Base-by-base conservation (phyloP, 2,113 vertebrate genomes). In the Rattus rattus region DNA sequence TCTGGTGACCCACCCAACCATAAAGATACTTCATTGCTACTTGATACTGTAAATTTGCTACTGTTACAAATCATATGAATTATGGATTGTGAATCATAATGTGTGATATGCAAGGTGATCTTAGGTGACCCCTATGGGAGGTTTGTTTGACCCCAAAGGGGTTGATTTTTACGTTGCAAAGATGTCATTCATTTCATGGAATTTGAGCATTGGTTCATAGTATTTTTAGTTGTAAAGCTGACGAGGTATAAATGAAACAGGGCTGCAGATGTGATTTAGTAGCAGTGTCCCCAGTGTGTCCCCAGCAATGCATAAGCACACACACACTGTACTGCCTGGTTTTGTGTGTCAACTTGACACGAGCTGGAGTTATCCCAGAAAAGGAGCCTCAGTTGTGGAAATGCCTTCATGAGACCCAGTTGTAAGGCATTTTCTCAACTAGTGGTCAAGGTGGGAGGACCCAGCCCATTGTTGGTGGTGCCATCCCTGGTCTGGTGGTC, bases 141-240 rank as follows among this genome's bases (percentile, higher is more conserved):
- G 33, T 10, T 81, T 22, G 7, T 36, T 81, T 20, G 20, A n/a
- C 33, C 19, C 33, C 75, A 77, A 77, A 73, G 69, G 14, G 69
- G 33, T 47, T 11, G 52, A 81, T 92, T 92, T 22, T 24, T 22
- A 59, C 73, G 9, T 76, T 90, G 12, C 24, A 76, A 90, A 90
- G 47, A 33, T 17, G 30, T 47, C 79, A 80, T 22, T 26, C 75
- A 77, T 49, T 49, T 49, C 47, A 52, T 52, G 28, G 28, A 52
- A 77, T 89, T 65, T 88, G 67, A 59, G 20, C 49, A 92, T 76
- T 84, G 19, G 86, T 75, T 83, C 89, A 70, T 75, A 86, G 39
- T 67, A 59, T 65, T 95, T 83, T 92, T 73, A 28, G 63, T 89
- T 73, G n/a, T 65, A 33, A 92, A 92, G 88, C 70, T 67, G 8